phyloP scores from a whole-genome alignment of 2,888 invertebrate species.

The Allygus modestus region DNA sequence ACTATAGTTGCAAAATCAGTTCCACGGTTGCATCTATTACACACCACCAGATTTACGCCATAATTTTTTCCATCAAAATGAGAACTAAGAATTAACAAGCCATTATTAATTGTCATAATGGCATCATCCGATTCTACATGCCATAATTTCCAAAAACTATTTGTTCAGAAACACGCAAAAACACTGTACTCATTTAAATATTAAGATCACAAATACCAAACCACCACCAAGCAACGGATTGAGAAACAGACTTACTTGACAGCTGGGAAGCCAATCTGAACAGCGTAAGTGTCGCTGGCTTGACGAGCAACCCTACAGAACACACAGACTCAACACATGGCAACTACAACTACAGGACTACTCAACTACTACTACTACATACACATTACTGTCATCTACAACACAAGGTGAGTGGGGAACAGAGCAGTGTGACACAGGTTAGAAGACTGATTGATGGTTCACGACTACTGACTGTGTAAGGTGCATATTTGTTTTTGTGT shows the following conservation, averaged over 20 bases:
- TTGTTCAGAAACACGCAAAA: no score
- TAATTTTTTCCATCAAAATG: no score
- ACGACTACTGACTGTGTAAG: not conserved
- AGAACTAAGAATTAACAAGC: no score
- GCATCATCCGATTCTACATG: no score
- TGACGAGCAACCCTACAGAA: constrained; percentile 79
- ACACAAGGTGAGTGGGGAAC: constrained; percentile 8
- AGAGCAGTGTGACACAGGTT: constrained; percentile 23
- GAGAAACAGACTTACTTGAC: constrained; percentile 84
- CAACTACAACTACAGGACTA: constrained; percentile 61
- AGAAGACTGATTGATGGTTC: not conserved
- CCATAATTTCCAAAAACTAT: no score
- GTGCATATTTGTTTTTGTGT: not conserved
- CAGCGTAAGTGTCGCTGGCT: constrained; percentile 92
- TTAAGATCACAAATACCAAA: not conserved
- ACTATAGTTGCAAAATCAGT: no score
- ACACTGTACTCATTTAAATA: no score
- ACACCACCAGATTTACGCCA: no score
- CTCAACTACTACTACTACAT: constrained; percentile 47
- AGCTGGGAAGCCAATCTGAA: constrained; percentile 95
- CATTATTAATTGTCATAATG: no score
- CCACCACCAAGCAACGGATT: not conserved
- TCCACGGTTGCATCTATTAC: no score
- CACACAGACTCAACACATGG: constrained; percentile 73
- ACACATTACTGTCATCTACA: constrained; percentile 15